Evolutionary conservation across 2,113 vertebrate genomes (phyloP).

Genomic region (Gopherus flavomarginatus): DNA sequence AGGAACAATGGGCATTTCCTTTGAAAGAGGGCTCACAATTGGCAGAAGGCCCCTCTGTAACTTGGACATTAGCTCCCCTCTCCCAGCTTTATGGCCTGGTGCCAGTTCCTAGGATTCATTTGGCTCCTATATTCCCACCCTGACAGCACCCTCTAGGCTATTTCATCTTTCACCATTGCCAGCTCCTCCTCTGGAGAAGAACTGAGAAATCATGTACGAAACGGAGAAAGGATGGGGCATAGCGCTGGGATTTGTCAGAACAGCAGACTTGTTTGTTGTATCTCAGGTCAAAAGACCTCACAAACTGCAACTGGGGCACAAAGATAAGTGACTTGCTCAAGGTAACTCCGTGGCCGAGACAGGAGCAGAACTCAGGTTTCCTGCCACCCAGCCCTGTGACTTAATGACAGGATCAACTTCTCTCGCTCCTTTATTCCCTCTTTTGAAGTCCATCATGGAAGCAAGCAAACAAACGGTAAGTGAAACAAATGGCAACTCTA

Average conservation of each 20-base stretch:
- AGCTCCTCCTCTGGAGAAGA: neutral
- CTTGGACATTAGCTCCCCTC: neutral
- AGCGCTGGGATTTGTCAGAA: neutral
- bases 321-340: neutral
- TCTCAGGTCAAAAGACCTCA: neutral
- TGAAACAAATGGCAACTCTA: slow-evolving; percentile 16
- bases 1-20: neutral
- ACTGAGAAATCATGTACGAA: neutral
- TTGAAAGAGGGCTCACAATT: neutral
- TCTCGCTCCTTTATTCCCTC: neutral
- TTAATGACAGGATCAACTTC: neutral
- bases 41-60: neutral
- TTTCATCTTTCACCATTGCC: neutral
- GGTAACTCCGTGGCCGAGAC: neutral
- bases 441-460: neutral
- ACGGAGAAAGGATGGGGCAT: rapidly evolving
- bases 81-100: neutral
- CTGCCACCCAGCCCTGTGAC: neutral
- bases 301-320: neutral
- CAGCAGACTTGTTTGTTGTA: neutral
- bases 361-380: neutral
- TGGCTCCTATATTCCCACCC: neutral
- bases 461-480: neutral
- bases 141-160: neutral
- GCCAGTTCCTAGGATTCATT: neutral